Evolutionary conservation across 1,140 invertebrate species (phyloP), one percentile per base, ranked within the genome.

Genomic region (Odontomachus brunneus): DNA sequence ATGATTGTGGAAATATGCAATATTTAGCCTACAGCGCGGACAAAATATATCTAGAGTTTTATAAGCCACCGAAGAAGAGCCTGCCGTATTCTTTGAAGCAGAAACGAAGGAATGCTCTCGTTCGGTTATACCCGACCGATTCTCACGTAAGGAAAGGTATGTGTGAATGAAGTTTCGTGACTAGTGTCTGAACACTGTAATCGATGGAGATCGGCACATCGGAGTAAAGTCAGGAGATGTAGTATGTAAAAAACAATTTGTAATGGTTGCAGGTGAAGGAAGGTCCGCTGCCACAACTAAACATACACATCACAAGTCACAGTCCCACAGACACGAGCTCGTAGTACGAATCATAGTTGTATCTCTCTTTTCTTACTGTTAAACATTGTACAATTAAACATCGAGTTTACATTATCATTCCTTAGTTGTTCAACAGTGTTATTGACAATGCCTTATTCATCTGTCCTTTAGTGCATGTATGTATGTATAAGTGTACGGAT

Each of bases 281-380:
- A 78, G 49, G 62, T 78, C 63, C 75, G 63, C 63, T 78, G 75
- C 49, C 75, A 78, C 62, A 78, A 55, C 63, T 78, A 78, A 66
- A 78, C 75, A 78, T 78, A 78, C 62, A 78, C 75, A 78, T 78
- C 75, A 78, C 62, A 78, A 78, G 12, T 78, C 63, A 78, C 75
- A 78, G 49, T 78, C 73, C 73, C 62, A 78, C 75, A 78, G 62
- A 78, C 63, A 66, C 63, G 75, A 78, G 75, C 75, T 78, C 29
- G 4, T 78, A 78, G 15, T 67, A 44, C 1, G 59, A 55, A 67
- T 38, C 62, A 67, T 17, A 38, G 44, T 75, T 67, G 29, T 33
- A 38, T 26, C 7, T 55, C 12, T 55, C 22, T 57, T 67, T 38
- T 29, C 26, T 74, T 62, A 59, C 38, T 60, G 22, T 26, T 19